Evolutionary conservation across 2,888 invertebrate species (phyloP).

Genomic region (Andrena flavipes): DNA sequence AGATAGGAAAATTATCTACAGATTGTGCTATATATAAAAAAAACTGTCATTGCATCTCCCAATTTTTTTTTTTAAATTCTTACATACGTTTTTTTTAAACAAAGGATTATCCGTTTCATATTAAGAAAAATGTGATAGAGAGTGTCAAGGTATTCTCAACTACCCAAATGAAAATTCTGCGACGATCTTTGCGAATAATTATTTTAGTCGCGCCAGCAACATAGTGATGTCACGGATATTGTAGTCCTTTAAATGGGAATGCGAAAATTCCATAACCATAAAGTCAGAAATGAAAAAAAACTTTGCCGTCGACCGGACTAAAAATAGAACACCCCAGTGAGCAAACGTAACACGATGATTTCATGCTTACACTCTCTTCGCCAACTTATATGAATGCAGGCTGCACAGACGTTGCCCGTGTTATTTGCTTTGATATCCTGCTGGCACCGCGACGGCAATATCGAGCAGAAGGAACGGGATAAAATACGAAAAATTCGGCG

Average conservation of each 20-base stretch:
- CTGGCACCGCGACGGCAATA: not conserved
- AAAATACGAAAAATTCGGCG: not conserved
- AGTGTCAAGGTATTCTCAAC: not conserved
- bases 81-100: no score
- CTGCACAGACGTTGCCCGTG: slow-evolving; percentile 1
- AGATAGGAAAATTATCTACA: no score
- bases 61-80: no score
- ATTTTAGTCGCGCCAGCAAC: not conserved
- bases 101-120: not conserved
- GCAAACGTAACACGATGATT: slow-evolving; percentile 16
- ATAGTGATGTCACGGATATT: not conserved
- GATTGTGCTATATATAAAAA: no score
- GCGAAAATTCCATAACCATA: not conserved
- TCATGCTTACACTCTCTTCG: slow-evolving; percentile 4
- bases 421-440: slow-evolving; percentile 38
- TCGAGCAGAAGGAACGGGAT: not conserved
- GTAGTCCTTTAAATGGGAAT: not conserved
- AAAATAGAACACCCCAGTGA: slow-evolving; percentile 12
- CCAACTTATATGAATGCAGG: slow-evolving; percentile 19
- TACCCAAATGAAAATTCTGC: not conserved
- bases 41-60: no score
- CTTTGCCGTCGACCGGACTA: not conserved
- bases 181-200: not conserved
- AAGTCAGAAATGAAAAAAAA: slow-evolving; percentile 5
- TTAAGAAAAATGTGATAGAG: not conserved